Evolutionary conservation across 2,888 invertebrate species (phyloP).

Genomic region (Synanthedon myopaeformis): DNA sequence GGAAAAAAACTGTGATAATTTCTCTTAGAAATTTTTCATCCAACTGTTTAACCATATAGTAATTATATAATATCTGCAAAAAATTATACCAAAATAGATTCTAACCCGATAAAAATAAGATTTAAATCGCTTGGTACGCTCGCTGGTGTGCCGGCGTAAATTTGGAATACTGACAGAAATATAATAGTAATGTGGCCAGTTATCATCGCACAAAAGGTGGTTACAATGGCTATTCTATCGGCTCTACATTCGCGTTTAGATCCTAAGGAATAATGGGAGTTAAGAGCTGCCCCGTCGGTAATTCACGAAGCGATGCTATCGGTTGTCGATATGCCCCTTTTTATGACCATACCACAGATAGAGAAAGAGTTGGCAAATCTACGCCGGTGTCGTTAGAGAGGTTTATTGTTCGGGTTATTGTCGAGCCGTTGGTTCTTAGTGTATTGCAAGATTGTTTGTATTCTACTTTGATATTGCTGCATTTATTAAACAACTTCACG

Average conservation of each 20-base stretch:
- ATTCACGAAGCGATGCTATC: conserved; percentile 62
- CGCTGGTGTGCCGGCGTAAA: too few relatives aligned
- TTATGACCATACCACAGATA: conserved; percentile 51
- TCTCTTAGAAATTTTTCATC: too few relatives aligned
- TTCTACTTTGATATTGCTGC: not conserved
- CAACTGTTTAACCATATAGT: too few relatives aligned
- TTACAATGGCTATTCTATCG: not conserved
- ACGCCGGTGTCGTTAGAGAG: conserved; percentile 13
- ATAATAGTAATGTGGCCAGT: not conserved
- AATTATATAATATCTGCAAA: too few relatives aligned
- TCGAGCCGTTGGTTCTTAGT: not conserved
- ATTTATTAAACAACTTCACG: not conserved
- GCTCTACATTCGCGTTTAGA: conserved; percentile 11
- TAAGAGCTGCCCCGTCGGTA: conserved; percentile 29
- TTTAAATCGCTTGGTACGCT: too few relatives aligned
- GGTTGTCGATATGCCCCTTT: conserved; percentile 55
- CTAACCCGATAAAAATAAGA: too few relatives aligned
- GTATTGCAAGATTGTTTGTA: not conserved
- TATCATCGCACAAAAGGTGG: not conserved
- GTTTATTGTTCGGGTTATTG: conserved; percentile 6
- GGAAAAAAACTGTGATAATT: too few relatives aligned
- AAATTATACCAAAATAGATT: too few relatives aligned
- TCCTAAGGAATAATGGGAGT: conserved; percentile 43
- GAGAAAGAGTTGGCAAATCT: conserved; percentile 41
- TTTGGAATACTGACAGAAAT: not conserved